Evolutionary conservation across 2,888 invertebrate species (phyloP).

Genomic region (Catocala sponsa): DNA sequence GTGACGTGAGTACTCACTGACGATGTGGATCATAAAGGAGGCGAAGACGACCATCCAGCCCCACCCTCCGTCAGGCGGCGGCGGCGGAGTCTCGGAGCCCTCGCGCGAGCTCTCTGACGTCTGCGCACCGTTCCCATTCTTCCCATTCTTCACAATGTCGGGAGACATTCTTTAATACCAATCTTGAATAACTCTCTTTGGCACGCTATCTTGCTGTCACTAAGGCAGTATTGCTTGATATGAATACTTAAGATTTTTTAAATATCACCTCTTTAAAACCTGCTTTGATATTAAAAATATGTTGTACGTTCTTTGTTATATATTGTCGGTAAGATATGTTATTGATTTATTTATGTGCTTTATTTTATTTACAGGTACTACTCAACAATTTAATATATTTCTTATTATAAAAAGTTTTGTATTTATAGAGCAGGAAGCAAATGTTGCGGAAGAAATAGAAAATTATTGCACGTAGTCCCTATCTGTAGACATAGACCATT

Average conservation of each 20-base stretch:
- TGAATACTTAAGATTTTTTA: constrained; percentile 49
- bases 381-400: constrained; percentile 41
- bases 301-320: constrained; percentile 40
- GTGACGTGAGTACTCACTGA: constrained; percentile 91
- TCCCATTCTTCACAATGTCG: constrained; percentile 74
- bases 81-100: constrained; percentile 81
- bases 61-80: constrained; percentile 98
- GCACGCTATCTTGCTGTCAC: constrained; percentile 51
- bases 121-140: constrained; percentile 70
- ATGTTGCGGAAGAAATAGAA: constrained; percentile 57
- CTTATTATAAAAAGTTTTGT: constrained; percentile 37
- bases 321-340: constrained; percentile 71
- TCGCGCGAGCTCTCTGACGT: constrained; percentile 67
- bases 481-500: constrained; percentile 74
- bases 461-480: constrained; percentile 53
- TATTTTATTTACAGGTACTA: constrained; percentile 36
- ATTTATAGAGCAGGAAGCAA: constrained; percentile 42
- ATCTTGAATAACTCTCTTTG: constrained; percentile 45
- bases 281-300: constrained; percentile 47
- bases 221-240: constrained; percentile 62
- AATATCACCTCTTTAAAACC: constrained; percentile 47
- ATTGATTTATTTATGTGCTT: constrained; percentile 50
- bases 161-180: constrained; percentile 73
- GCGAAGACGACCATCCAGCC: constrained; percentile 98
- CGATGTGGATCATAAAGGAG: constrained; percentile 98